phyloP scores from a whole-genome alignment of 2,888 invertebrate species.

The Caenorhabditis auriculariae region DNA sequence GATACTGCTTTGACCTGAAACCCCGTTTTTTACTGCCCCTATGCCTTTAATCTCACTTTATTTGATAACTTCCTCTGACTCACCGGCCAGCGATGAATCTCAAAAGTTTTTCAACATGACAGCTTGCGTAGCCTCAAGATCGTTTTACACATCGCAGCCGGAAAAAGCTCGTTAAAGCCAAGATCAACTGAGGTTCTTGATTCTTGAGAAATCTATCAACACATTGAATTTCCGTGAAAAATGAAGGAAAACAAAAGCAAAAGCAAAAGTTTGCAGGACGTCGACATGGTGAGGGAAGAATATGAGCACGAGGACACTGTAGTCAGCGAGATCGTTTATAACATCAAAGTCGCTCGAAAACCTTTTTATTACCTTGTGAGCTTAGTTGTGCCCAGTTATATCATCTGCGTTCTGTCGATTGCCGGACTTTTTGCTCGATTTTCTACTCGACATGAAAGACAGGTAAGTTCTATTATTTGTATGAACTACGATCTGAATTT shows the following conservation, averaged over 20 bases:
- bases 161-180: no score
- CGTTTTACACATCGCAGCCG: no score
- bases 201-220: background rate
- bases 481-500: background rate
- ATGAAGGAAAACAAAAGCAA: no score
- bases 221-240: no score
- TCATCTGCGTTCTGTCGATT: conserved; percentile 51
- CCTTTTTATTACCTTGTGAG: conserved; percentile 52
- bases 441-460: conserved; percentile 50
- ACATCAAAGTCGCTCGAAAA: conserved; percentile 43
- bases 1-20: no score
- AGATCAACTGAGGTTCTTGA: no score
- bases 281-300: conserved; percentile 31
- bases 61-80: no score
- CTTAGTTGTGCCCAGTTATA: conserved; percentile 50
- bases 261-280: conserved; percentile 34
- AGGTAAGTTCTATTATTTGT: conserved; percentile 20
- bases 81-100: no score
- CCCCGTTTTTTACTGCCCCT: no score
- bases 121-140: no score
- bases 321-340: conserved; percentile 44
- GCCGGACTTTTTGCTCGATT: conserved; percentile 54
- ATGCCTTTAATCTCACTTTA: no score
- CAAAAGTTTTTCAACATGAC: no score
- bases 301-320: conserved; percentile 47